Evolutionary conservation across 1,140 invertebrate species (phyloP), one percentile per base, ranked within the genome.

Genomic region (Drosophila tristis): DNA sequence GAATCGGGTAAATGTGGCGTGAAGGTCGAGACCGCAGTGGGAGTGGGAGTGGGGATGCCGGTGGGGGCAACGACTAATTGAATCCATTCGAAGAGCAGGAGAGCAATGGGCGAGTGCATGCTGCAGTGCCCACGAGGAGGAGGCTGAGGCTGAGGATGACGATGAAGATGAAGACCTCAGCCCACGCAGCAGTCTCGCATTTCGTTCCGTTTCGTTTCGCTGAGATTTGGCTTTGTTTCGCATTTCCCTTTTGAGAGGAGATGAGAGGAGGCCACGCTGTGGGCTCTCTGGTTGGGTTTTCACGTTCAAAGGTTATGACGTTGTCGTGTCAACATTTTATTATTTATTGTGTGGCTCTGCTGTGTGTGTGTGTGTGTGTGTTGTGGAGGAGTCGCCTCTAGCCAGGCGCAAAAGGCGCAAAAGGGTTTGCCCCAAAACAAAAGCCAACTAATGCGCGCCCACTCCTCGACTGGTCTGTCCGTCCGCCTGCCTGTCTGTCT

Each of bases 221-320:
- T 62, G 61, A 49, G 31, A 20, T 44, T 20, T 49, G 47, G 50
- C 42, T 53, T 48, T 31, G 49, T 42, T 47, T 23, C 29, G 47
- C 60, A 8, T 65, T 53, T 43, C 51, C 45, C 9, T 55, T 29
- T 29, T 29, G 29, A 29, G 29, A 29, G 8, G 29, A 29, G 31
- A 25, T 25, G 23, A 25, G 23, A 4, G 6, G 20, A 20, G 20
- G 65, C n/a, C n/a, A 35, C 23, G 54, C 47, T 72, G 29, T 23
- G 42, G 72, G 29, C 29, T 31, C 35, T 39, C 35, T 39, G 35
- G 35, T 39, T 13, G 44, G 58, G 60, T 73, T 85, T 91, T 91
- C 79, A 90, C 86, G 90, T 91, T 91, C 90, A 91, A 91, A 91
- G 90, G 90, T 91, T 91, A 91, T 91, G 90, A 91, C 90, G 90